phyloP scores from a whole-genome alignment of 2,113 vertebrate genomes.

The Verasper variegatus region DNA sequence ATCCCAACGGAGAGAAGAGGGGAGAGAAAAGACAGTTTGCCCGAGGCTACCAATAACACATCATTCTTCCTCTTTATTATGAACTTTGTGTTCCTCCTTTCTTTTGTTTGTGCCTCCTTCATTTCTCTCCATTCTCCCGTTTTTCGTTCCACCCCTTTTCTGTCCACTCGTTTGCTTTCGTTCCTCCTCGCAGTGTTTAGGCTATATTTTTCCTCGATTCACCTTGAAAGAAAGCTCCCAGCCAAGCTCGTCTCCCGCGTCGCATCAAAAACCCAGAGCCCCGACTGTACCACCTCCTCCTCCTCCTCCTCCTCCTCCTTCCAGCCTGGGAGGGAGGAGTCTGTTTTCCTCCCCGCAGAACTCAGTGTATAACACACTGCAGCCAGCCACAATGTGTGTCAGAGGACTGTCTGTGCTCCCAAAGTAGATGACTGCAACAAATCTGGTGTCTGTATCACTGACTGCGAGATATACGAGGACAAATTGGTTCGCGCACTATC shows the following conservation, averaged over 20 bases:
- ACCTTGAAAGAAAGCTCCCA: constrained; percentile 72
- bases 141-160: neutral
- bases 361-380: constrained; percentile 71
- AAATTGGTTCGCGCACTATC: constrained; percentile 49
- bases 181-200: constrained; percentile 38
- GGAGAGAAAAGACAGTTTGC: neutral
- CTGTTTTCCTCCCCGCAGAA: constrained; percentile 51
- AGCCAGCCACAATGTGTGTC: constrained; percentile 75
- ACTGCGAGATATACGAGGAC: constrained; percentile 58
- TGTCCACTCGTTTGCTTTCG: neutral
- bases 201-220: constrained; percentile 56
- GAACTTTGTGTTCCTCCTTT: neutral
- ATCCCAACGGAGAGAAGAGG: constrained; percentile 27
- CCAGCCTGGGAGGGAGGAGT: constrained; percentile 71
- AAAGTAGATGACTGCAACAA: constrained; percentile 76
- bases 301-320: constrained; percentile 1
- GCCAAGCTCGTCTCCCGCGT: constrained; percentile 62
- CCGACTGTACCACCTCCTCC: constrained; percentile 43
- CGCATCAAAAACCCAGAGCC: constrained; percentile 58
- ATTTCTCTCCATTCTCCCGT: neutral
- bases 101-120: neutral
- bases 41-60: constrained; percentile 19
- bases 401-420: constrained; percentile 78
- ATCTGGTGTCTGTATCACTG: constrained; percentile 68
- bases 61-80: neutral